These are phyloP conservation scores for Agrilus biguttatus DNA, from an alignment of 2,888 invertebrate species.

Conservation along the genomic window DNA sequence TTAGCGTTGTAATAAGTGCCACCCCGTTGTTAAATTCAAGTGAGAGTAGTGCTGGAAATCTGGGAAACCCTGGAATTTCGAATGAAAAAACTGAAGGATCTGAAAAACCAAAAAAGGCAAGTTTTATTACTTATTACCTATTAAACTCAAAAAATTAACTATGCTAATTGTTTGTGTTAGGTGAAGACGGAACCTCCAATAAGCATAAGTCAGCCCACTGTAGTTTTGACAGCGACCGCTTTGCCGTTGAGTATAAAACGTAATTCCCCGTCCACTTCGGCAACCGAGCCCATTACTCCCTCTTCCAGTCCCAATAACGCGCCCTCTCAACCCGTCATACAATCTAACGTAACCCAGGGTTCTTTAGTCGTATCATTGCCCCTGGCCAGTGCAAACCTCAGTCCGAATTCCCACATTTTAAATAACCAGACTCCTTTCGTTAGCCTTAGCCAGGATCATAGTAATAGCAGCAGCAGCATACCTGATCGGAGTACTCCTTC, in stretches of 20 bases:
- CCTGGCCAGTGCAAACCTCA: slow-evolving; percentile 35
- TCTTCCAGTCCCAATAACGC: slow-evolving; percentile 7
- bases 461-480: background rate
- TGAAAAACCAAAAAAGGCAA: slow-evolving; percentile 16
- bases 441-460: slow-evolving; percentile 8
- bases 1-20: slow-evolving; percentile 9
- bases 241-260: slow-evolving; percentile 5
- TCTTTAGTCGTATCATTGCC: slow-evolving; percentile 49
- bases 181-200: too few relatives aligned
- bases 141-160: too few relatives aligned
- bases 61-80: background rate
- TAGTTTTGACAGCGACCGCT: slow-evolving; percentile 5
- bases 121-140: background rate
- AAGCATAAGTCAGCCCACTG: slow-evolving; percentile 2
- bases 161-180: too few relatives aligned
- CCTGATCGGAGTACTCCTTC: slow-evolving; percentile 1
- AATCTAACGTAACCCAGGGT: slow-evolving; percentile 3
- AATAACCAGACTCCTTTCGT: slow-evolving; percentile 20
- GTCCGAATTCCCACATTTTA: slow-evolving; percentile 24
- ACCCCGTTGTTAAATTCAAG: too few relatives aligned
- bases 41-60: too few relatives aligned
- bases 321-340: slow-evolving; percentile 7
- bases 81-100: slow-evolving; percentile 9
- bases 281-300: slow-evolving; percentile 6
- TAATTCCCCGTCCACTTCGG: slow-evolving; percentile 4